Percentiles rank a stretch among this genome's conserved stretches.
These are phyloP conservation scores for Conchocele bisecta DNA, from an alignment of 2,888 invertebrate genomes.

Conservation along the genomic window DNA sequence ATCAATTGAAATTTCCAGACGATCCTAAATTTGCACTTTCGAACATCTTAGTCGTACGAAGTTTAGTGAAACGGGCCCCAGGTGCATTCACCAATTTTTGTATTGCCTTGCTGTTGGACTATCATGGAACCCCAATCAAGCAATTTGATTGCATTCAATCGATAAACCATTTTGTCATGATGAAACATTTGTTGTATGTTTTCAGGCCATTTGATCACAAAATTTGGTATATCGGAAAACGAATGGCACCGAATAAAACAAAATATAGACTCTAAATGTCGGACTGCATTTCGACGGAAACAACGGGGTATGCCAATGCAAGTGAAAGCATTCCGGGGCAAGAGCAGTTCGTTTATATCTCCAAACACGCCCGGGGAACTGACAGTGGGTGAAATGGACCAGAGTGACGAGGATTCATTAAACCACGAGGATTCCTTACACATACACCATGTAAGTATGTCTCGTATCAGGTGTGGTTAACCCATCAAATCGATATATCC, in stretches of 20 bases:
- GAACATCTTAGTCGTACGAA: too few relatives aligned
- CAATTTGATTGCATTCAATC: too few relatives aligned
- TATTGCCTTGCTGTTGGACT: background rate
- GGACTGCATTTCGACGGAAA: conserved; percentile 83
- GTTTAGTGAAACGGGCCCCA: too few relatives aligned
- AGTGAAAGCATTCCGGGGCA: conserved; percentile 81
- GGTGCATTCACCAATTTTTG: too few relatives aligned
- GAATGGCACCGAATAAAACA: conserved; percentile 85
- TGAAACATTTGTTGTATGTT: too few relatives aligned
- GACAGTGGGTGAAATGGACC: conserved; percentile 66
- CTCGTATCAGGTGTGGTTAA: too few relatives aligned
- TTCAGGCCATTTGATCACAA: conserved; percentile 84
- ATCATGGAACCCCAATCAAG: background rate
- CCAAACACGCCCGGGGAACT: conserved; percentile 56
- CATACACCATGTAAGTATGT: conserved; percentile 73
- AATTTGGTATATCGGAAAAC: conserved; percentile 84
- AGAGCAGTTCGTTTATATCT: conserved; percentile 66
- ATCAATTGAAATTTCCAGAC: too few relatives aligned
- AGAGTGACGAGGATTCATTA: conserved; percentile 73
- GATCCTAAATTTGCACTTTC: too few relatives aligned
- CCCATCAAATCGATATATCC: too few relatives aligned
- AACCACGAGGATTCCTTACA: conserved; percentile 70
- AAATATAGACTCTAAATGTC: conserved; percentile 85
- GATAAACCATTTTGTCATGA: too few relatives aligned
- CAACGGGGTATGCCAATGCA: conserved; percentile 80